A percentile compares a stretch with the other conserved stretches of the same genome.
Conservation (phyloP, 2,888 invertebrate genomes). For the Stenodema calcarata region DNA sequence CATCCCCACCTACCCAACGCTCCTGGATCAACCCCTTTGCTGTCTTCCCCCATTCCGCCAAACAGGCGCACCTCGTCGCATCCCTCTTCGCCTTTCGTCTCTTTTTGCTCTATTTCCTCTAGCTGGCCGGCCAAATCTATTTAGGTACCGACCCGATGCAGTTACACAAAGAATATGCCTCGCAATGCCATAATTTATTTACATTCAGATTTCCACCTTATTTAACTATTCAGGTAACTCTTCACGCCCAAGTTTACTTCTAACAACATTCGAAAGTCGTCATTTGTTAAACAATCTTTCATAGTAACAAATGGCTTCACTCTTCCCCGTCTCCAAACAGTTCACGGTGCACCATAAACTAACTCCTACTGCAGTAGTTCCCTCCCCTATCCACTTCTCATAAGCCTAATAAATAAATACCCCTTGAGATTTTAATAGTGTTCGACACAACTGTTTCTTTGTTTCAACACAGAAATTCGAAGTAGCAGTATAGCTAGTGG, state of each 20-base stretch:
- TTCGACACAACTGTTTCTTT: too few relatives aligned
- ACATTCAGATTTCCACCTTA: not conserved
- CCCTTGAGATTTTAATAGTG: too few relatives aligned
- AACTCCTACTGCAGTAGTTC: not conserved
- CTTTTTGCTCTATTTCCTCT: not conserved
- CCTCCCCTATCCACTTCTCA: not conserved
- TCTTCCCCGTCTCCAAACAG: not conserved
- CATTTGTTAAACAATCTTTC: conserved; percentile 17
- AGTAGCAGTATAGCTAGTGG: not conserved
- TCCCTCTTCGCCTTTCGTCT: not conserved
- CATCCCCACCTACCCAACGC: not conserved
- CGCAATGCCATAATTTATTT: not conserved
- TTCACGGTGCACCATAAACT: not conserved
- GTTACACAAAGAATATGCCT: not conserved
- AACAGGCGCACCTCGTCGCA: not conserved
- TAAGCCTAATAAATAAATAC: not conserved
- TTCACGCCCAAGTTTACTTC: not conserved
- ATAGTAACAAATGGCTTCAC: conserved; percentile 16
- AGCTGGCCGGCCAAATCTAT: conserved; percentile 6
- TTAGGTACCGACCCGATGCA: conserved; percentile 22
- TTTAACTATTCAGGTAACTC: too few relatives aligned
- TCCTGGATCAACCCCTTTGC: not conserved
- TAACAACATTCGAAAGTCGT: not conserved
- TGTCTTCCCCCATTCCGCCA: not conserved
- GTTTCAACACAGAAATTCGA: not conserved